Conservation (phyloP, 2,888 invertebrate genomes). For the Dromius quadrimaculatus region DNA sequence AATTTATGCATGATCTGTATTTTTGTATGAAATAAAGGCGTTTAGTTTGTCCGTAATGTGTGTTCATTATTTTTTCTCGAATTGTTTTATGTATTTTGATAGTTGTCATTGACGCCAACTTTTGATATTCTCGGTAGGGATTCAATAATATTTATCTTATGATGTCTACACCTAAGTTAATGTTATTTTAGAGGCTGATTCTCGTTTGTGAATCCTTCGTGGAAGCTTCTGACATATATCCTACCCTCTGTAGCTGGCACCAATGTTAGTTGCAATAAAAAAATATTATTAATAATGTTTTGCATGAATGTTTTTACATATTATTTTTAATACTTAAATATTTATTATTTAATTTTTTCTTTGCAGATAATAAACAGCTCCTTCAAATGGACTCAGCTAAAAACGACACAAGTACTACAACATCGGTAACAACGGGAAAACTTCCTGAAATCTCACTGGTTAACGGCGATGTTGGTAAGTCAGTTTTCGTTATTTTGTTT, state of each 20-base stretch:
- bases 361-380: constrained; percentile 35
- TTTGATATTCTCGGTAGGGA: too few species aligned
- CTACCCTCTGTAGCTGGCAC: neutral
- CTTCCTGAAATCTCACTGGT: constrained; percentile 60
- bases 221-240: too few species aligned
- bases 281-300: too few species aligned
- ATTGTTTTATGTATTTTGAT: too few species aligned
- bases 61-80: too few species aligned
- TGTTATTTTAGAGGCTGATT: too few species aligned
- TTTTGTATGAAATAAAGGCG: constrained; percentile 13
- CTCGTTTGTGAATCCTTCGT: too few species aligned
- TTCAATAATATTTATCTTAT: too few species aligned
- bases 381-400: neutral
- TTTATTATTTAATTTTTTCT: neutral
- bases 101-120: too few species aligned
- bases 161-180: too few species aligned
- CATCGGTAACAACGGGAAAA: constrained; percentile 63
- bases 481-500: constrained; percentile 1
- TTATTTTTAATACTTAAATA: too few species aligned
- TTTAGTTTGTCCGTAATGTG: neutral
- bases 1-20: constrained; percentile 15
- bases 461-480: constrained; percentile 67
- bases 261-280: neutral
- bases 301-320: neutral
- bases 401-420: constrained; percentile 40